These are phyloP conservation scores for Leiothrix lutea DNA, from an alignment of 2,113 vertebrate genomes.

Conservation along the genomic window DNA sequence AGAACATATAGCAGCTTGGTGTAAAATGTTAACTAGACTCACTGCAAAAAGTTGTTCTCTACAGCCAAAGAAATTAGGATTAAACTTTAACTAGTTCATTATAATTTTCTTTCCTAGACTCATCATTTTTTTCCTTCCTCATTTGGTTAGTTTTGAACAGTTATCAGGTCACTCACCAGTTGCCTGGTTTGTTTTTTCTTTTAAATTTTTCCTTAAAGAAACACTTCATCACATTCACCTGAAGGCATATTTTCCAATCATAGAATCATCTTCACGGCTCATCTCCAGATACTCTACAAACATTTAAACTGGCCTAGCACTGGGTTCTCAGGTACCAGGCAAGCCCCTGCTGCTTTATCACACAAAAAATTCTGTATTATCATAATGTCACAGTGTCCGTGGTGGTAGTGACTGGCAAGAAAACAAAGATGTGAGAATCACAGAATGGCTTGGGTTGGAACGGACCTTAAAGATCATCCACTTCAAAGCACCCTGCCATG, in stretches of 20 bases:
- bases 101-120: background rate
- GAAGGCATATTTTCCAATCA: background rate
- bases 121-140: background rate
- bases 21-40: background rate
- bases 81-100: background rate
- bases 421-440: background rate
- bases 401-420: background rate
- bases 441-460: background rate
- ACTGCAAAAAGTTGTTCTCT: background rate
- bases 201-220: background rate
- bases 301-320: background rate
- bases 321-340: background rate
- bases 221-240: background rate
- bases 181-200: background rate
- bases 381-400: background rate
- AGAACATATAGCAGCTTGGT: background rate
- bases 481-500: background rate
- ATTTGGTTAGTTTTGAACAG: background rate
- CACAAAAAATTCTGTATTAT: background rate
- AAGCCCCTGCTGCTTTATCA: background rate
- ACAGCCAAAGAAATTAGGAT: background rate
- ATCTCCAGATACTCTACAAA: background rate
- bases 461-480: background rate
- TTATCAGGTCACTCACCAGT: background rate
- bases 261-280: background rate